Conservation (phyloP, 2,888 invertebrate genomes). For the Leptinotarsa rubiginosa region DNA sequence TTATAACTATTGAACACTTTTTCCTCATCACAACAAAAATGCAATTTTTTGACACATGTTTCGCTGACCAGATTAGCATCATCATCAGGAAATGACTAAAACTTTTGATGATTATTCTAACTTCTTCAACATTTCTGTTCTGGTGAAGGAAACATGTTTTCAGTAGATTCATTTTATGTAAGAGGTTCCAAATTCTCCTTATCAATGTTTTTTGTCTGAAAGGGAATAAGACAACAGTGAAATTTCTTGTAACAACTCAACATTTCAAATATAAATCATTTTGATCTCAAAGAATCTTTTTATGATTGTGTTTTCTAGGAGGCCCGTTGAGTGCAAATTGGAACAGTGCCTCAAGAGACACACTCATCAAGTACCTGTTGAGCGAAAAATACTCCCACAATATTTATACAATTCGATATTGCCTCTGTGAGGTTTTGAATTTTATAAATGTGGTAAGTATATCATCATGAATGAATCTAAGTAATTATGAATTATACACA, state of each 20-base stretch:
- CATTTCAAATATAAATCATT: neutral
- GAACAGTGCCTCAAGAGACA: slow-evolving; percentile 69
- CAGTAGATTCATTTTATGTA: too few relatives aligned
- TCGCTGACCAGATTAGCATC: too few relatives aligned
- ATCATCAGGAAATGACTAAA: too few relatives aligned
- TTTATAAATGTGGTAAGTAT: slow-evolving; percentile 77
- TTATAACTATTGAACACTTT: neutral
- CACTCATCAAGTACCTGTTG: slow-evolving; percentile 72
- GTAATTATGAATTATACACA: too few relatives aligned
- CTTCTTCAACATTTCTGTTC: neutral
- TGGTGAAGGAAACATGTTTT: too few relatives aligned
- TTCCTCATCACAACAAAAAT: too few relatives aligned
- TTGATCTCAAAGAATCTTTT: neutral
- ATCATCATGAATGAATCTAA: neutral
- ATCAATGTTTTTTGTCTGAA: too few relatives aligned
- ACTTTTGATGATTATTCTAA: neutral
- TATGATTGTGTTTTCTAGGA: slow-evolving; percentile 60
- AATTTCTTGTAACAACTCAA: too few relatives aligned
- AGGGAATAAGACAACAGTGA: too few relatives aligned
- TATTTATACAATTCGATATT: slow-evolving; percentile 75
- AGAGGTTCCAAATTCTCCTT: too few relatives aligned
- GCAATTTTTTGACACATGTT: too few relatives aligned
- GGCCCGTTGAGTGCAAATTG: slow-evolving; percentile 71
- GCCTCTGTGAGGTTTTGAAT: slow-evolving; percentile 80
- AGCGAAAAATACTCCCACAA: slow-evolving; percentile 72